These are phyloP conservation scores for Protonemura montana DNA, from an alignment of 2,888 invertebrate species.

Conservation along the genomic window DNA sequence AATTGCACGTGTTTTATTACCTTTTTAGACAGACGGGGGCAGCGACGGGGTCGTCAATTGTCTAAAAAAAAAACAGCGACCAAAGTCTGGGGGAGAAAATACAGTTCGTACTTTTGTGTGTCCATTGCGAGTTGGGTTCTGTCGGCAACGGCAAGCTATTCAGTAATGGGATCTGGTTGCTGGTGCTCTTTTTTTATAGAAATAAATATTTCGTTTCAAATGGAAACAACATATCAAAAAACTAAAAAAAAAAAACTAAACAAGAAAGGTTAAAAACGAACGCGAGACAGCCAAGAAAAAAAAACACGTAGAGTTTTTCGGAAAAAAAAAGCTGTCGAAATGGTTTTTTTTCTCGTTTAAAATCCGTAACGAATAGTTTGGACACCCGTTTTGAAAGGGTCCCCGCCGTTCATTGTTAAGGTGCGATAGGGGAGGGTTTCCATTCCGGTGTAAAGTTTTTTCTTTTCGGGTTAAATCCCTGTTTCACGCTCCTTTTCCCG, in stretches of 20 bases:
- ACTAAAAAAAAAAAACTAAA: neutral
- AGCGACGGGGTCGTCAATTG: too few relatives aligned
- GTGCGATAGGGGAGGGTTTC: conserved; percentile 21
- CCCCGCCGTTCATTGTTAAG: conserved; percentile 14
- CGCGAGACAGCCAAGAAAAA: neutral
- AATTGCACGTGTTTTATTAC: too few relatives aligned
- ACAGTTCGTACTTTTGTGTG: neutral
- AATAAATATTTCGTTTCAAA: conserved; percentile 24
- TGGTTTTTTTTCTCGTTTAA: conserved; percentile 13
- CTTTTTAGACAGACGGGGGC: too few relatives aligned
- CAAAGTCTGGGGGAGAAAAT: neutral
- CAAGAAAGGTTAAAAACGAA: neutral
- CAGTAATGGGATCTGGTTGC: neutral
- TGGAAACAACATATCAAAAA: conserved; percentile 18
- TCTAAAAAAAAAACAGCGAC: too few relatives aligned
- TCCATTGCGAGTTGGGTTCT: neutral
- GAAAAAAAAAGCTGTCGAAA: conserved; percentile 38
- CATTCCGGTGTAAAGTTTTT: too few relatives aligned
- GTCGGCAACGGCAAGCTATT: neutral
- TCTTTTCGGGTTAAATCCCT: conserved; percentile 46
- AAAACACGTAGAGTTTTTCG: neutral
- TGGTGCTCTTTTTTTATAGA: neutral
- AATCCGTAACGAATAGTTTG: conserved; percentile 45
- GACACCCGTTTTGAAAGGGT: conserved; percentile 41
- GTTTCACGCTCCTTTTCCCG: conserved; percentile 43